These are phyloP conservation scores for Eristalis pertinax DNA, from an alignment of 2,888 invertebrate species.

Conservation along the genomic window DNA sequence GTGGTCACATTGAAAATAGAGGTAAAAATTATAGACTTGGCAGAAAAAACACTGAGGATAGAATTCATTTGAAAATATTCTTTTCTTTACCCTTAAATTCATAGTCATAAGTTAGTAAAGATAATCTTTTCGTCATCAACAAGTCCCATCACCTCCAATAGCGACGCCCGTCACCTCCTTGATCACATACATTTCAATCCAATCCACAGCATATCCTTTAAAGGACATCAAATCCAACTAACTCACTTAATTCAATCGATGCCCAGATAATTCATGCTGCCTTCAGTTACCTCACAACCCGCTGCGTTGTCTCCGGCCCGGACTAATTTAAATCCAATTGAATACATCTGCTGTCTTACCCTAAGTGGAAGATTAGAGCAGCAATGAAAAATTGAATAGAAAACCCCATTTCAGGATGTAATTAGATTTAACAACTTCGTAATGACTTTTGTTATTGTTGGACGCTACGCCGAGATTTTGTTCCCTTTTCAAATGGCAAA, in stretches of 20 bases:
- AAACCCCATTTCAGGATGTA: constrained; percentile 13
- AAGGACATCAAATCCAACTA: background rate
- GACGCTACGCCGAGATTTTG: background rate
- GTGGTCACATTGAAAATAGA: no score
- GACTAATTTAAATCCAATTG: constrained; percentile 36
- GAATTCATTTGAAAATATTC: no score
- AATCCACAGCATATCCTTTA: background rate
- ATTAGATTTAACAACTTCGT: constrained; percentile 44
- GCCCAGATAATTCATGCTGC: background rate
- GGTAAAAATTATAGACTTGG: no score
- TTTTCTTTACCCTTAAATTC: no score
- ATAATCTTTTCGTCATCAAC: no score
- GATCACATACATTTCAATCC: background rate
- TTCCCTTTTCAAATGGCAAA: background rate
- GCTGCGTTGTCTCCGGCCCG: background rate
- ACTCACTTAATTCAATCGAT: constrained; percentile 25
- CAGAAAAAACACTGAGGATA: no score
- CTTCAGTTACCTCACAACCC: background rate
- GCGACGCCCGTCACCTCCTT: no score
- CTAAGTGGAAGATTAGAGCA: background rate
- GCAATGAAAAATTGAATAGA: constrained; percentile 14
- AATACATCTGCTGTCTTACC: constrained; percentile 21
- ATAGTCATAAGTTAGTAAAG: no score
- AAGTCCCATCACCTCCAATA: no score
- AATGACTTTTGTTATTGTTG: constrained; percentile 35